These are phyloP conservation scores for Ypsolopha sequella DNA, from an alignment of 2,888 invertebrate genomes.

Conservation along the genomic window DNA sequence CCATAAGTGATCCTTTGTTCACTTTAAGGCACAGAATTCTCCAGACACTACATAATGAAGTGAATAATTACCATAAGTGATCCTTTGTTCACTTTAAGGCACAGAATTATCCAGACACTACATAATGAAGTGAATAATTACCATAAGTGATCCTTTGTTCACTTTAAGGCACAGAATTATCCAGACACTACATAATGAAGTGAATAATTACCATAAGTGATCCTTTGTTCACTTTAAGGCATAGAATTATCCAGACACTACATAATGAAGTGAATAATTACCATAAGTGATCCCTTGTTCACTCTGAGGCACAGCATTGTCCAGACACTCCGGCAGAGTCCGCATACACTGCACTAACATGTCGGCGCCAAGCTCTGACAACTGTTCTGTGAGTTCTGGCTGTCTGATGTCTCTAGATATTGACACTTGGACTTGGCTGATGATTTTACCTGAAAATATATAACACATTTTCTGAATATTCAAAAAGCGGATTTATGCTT, in stretches of 20 bases:
- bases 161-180: conserved; percentile 73
- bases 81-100: conserved; percentile 72
- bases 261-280: conserved; percentile 31
- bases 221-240: not conserved
- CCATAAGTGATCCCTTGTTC: conserved; percentile 76
- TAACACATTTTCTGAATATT: no score
- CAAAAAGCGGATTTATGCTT: no score
- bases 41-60: no score
- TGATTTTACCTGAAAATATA: conserved; percentile 64
- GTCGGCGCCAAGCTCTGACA: conserved; percentile 78
- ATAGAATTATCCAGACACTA: conserved; percentile 6
- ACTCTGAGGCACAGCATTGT: conserved; percentile 72
- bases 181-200: conserved; percentile 59
- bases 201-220: conserved; percentile 2
- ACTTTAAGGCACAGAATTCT: conserved; percentile 73
- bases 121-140: no score
- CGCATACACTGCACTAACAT: conserved; percentile 74
- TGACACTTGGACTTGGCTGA: conserved; percentile 67
- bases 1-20: conserved; percentile 72
- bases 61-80: no score
- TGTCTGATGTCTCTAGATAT: conserved; percentile 72
- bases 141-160: conserved; percentile 72
- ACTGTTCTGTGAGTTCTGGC: conserved; percentile 73
- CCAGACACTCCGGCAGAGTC: conserved; percentile 71
- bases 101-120: conserved; percentile 67